Base-by-base conservation (phyloP, 2,797 vertebrate species). In the Sebastes variabilis region DNA sequence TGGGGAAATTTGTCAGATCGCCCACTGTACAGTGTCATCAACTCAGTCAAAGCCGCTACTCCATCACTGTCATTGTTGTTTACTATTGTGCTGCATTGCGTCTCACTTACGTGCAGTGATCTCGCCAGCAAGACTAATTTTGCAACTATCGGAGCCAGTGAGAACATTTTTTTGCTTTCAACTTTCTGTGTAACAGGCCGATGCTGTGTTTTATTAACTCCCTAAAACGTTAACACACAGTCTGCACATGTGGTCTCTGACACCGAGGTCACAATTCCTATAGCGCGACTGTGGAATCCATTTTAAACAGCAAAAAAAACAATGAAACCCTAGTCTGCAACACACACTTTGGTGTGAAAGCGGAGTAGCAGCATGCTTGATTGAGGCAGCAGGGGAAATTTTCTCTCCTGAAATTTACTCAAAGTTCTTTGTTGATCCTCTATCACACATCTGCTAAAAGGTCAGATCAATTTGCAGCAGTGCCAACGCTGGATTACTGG, bases 51-150 rank as follows among this genome's bases (percentile, higher is more conserved):
- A 72, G 79, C 80, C 27, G 76, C 77, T 81, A 62, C 75, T 87
- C 70, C 72, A 89, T 89, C 86, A 87, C 13, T 89, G 81, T 84
- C 82, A 88, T 73, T 64, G 72, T 68, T 84, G 81, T 86, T 88
- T 89, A 84, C 64, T 55, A 71, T 74, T 80, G 42, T 80, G 67
- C 75, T 81, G 86, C 72, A 81, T 7, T 84, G 75, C 59, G 9
- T 89, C 83, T 86, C 32, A 86, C 68, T 84, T 62, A 68, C 5
- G 5, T 66, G 54, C 68, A 69, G 30, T 6, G n/a, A 25, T 59
- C 49, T 6, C 6, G 22, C n/a, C 38, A 30, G 58, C 54, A 20
- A 61, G 42, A 52, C 55, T 16, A 8, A 27, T 27, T 14, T 25
- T 14, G 11, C 46, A 25, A 82, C 52, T 52, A 49, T 62, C 72